Base-by-base conservation (phyloP, 1,140 invertebrate genomes). In the Drosophila suzukii region DNA sequence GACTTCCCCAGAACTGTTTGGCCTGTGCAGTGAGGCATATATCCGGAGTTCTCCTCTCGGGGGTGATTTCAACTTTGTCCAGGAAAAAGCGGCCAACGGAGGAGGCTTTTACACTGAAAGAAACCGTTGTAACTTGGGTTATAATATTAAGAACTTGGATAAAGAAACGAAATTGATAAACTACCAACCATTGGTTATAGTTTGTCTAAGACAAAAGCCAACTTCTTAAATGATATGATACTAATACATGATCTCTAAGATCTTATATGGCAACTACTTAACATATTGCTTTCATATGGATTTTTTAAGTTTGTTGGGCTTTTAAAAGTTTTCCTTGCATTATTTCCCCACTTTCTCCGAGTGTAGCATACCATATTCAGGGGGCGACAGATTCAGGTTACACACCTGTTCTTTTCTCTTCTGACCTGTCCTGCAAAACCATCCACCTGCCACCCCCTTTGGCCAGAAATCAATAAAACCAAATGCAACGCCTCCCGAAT, bases 1-100 rank as follows among this genome's bases (percentile, higher is more conserved):
- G 11, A 30, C 32, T n/a, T 24, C 34, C 27, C 47, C 27, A 30
- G 32, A 17, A 34, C 17, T 58, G 46, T 67, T 63, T 32, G 58
- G 46, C 65, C 65, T 79, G 77, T 81, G 73, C 80, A 78, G 50
- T 83, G 63, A 82, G 60, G 79, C 79, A 71, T 75, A 70, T 71
- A 78, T 83, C 80, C 80, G 73, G 75, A 36, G 60, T 57, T 17
- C 62, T 46, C 43, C 57, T 50, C 44, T 65, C 27, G 59, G 59
- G 63, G 63, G 44, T 67, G 63, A 63, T 32, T 68, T 57, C 53
- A 47, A 46, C 13, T 39, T 34, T 13, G 36, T 17, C 39, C 66
- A 71, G 66, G 41, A 65, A 30, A 34, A 24, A 0, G 20, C 17
- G 60, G 6, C 60, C 10, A 34, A 6, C 17, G 12, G 17, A 43